Base-by-base conservation (phyloP, 2,888 invertebrate species). In the Stenodema calcarata region DNA sequence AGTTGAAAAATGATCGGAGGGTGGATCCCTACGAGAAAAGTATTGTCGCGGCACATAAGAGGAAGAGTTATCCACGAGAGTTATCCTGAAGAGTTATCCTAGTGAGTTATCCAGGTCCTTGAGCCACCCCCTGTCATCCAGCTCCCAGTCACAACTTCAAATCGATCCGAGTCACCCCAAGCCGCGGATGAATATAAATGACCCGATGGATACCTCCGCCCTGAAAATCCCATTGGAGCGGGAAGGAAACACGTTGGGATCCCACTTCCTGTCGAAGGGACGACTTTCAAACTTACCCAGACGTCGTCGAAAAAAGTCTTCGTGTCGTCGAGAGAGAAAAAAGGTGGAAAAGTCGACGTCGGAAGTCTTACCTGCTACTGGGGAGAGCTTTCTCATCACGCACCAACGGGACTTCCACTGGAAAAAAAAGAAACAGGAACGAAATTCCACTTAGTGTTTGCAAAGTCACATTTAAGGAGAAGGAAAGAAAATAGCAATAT, bases 341-440 rank as follows among this genome's bases (percentile, higher is more conserved):
- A 62, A 23, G 47, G 4, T 3, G 18, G 35, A 54, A 35, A 73
- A 30, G 35, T 73, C 41, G 41, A 41, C 73, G 73, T 14, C 27
- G 47, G 42, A 41, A 35, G 28, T 28, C 42, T 87, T 92, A 97
- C 97, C 97, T 95, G 97, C 97, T 90, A 96, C 97, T 88, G 97
- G 97, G 89, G 97, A 97, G 89, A 97, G 93, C 92, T 97, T 97
- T 89, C 96, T 95, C 92, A 97, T 95, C 90, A 96, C 96, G 89
- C 96, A 96, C 96, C 96, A 97, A 91, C 97, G 93, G 90, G 95
- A 95, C 92, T 97, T 97, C 97, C 97, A 97, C 97, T 97, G 95
- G 54, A 95, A 96, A 92, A n/a, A 93, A 92, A 91, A 78, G 47
- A 44, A 35, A 78, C 78, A 78, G 42, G 78, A 80, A 80, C 50